Evolutionary conservation across 2,113 vertebrate genomes (phyloP).

Genomic region (Myotis lucifugus): DNA sequence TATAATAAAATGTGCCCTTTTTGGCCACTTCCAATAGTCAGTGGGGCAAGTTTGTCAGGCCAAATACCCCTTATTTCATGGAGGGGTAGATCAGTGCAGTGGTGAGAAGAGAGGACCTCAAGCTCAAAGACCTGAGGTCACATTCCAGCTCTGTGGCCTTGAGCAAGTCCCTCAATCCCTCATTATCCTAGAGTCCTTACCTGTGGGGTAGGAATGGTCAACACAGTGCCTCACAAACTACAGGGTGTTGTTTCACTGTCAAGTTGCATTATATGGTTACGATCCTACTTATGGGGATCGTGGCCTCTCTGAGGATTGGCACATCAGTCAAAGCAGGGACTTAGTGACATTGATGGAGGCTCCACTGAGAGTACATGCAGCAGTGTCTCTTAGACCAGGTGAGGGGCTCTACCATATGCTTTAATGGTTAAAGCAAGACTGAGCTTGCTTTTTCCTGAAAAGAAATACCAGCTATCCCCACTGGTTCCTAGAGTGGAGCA

Average conservation of each 20-base stretch:
- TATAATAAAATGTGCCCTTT: background rate
- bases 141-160: background rate
- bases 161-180: background rate
- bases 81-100: background rate
- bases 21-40: background rate
- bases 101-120: background rate
- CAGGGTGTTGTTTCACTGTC: background rate
- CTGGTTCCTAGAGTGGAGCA: background rate
- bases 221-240: background rate
- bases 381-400: background rate
- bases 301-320: background rate
- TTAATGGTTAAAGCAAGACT: background rate
- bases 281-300: background rate
- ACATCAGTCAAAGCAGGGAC: background rate
- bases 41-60: background rate
- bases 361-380: background rate
- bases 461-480: background rate
- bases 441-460: background rate
- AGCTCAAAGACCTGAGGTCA: background rate
- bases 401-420: background rate
- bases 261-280: background rate
- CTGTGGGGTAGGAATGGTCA: background rate
- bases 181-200: background rate
- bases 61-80: background rate
- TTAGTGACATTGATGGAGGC: background rate